Base-by-base conservation (phyloP, 1,140 invertebrate genomes). In the Whitmania pigra region DNA sequence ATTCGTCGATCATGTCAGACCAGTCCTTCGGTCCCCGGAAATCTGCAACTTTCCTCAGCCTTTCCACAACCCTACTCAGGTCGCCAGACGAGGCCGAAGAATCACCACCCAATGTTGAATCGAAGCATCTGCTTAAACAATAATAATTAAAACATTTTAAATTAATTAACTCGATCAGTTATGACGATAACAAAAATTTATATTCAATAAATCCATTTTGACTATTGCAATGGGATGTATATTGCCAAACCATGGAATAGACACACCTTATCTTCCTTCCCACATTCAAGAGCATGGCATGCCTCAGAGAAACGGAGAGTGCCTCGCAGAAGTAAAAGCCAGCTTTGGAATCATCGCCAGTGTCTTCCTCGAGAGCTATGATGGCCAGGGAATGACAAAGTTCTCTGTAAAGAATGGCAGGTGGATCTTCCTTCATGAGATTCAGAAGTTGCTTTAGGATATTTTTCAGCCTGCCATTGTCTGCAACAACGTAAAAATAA, bases 241-340 rank as follows among this genome's bases (percentile, higher is more conserved):
- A 36, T 49, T 49, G 43, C 43, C 43, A 49, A 15, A 7, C 11
- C 43, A 49, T 9, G 0, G 29, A 7, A 1, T 1, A 63, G 29
- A 7, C 57, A 36, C 29, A 73, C 72, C 72, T 73, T n/a, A 73
- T 7, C 68, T 73, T 73, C 49, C 29, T 55, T n/a, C 31, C 31
- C 0, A 54, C 40, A 40, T 29, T 73, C 66, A 69, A 22, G 40
- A 69, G 49, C 11, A 13, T 49, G 27, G 54, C 27, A 55, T 73
- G 73, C 43, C 73, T 70, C 68, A 73, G 66, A 20, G 73, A 55
- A 20, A 71, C 63, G 0, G 73, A 68, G n/a, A 70, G 53, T 20
- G 69, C 31, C 60, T 73, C 73, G n/a, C 53, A 27, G 25, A 73
- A 53, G 43, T 71, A 71, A 54, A 43, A 73, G 2, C 69, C 73